Base-by-base conservation (phyloP, 2,113 vertebrate genomes). In the Chelonoidis abingdonii region DNA sequence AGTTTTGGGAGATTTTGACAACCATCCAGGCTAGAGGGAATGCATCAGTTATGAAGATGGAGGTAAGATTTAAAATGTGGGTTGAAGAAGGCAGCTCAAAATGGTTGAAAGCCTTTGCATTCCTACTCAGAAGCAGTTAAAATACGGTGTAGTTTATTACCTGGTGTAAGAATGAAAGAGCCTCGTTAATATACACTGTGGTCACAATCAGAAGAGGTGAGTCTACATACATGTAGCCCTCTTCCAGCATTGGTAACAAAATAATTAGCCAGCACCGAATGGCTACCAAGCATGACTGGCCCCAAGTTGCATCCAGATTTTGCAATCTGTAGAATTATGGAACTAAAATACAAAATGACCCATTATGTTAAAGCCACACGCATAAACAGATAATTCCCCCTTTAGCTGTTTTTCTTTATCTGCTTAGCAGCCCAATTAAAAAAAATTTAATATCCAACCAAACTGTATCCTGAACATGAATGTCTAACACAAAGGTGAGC, bases 1-100 rank as follows among this genome's bases (percentile, higher is more conserved):
- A 31, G 82, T 86, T 89, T 35, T 27, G 27, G 91, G 83, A 65
- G 94, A 91, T 94, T 82, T 95, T 97, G 95, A 54, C 94, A 94
- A 91, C 93, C 94, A 80, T 96, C 92, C 88, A 84, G 84, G 85
- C 84, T 22, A 87, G 88, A 93, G 78, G 84, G 81, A 87, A 78
- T 84, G 84, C 59, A 80, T 93, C 72, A 19, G 0, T 81, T 92
- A 21, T 65, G 53, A 95, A 93, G 79, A 57, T 81, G 88, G 85
- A 90, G 94, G 83, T 52, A 59, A 87, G 81, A 95, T 81, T 91
- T 93, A 1, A 84, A 19, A 69, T 69, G 35, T 8, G 65, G 65
- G 17, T n/a, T 31, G 62, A 50, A 38, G 24, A 44, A 87, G 59
- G 78, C 41, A 75, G 38, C 25, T 59, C 25, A 29, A 29, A 87